Conservation (phyloP, 2,888 invertebrate genomes). For the Mimas tiliae region DNA sequence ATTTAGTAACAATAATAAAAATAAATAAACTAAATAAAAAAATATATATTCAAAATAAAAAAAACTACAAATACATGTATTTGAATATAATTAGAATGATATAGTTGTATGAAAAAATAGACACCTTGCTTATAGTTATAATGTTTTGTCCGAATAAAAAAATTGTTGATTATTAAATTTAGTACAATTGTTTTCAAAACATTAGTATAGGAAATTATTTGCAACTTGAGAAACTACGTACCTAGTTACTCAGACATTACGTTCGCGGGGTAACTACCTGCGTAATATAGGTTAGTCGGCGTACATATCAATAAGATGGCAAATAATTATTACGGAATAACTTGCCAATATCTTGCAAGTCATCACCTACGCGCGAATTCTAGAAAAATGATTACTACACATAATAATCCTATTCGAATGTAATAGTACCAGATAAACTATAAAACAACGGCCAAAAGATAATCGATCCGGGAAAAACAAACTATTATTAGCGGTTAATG, state of each 20-base stretch:
- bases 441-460: constrained; percentile 36
- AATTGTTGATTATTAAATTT: too few species aligned
- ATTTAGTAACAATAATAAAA: not conserved
- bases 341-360: not conserved
- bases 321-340: constrained; percentile 3
- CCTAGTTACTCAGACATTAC: not conserved
- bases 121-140: too few species aligned
- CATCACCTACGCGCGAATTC: constrained; percentile 1
- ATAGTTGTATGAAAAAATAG: too few species aligned
- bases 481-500: constrained; percentile 41
- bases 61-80: too few species aligned
- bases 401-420: not conserved
- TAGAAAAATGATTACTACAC: not conserved
- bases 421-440: not conserved
- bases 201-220: not conserved
- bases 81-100: too few species aligned
- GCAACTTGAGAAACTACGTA: constrained; percentile 2
- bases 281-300: constrained; percentile 7
- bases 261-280: constrained; percentile 3
- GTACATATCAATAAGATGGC: not conserved
- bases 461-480: constrained; percentile 66
- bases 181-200: not conserved
- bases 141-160: too few species aligned
- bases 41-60: too few species aligned
- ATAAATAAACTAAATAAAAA: too few species aligned